Conservation (phyloP, 2,113 vertebrate species). For the Pelecanoides urinatrix region DNA sequence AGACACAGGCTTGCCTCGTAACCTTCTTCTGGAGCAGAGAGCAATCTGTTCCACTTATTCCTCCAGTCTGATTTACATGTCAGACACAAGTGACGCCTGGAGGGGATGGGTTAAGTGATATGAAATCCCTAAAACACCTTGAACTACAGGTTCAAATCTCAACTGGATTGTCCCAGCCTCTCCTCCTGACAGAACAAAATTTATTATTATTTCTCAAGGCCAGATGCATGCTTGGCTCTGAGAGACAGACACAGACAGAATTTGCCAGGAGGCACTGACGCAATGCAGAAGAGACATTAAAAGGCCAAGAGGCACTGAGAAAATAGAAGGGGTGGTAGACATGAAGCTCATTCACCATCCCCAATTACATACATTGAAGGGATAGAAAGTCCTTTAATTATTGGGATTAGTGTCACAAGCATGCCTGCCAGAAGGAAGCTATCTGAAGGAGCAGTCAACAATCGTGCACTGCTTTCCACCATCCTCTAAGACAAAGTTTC, state of each 20-base stretch:
- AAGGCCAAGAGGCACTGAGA: constrained; percentile 33
- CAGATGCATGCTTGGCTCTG: neutral
- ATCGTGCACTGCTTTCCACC: neutral
- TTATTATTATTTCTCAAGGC: constrained; percentile 55
- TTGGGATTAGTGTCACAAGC: neutral
- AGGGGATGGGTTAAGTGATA: constrained; percentile 40
- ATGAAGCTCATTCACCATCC: neutral
- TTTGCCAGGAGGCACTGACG: constrained; percentile 44
- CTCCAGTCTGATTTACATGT: neutral
- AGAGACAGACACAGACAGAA: constrained; percentile 7
- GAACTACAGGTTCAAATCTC: constrained; percentile 53
- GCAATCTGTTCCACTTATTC: neutral
- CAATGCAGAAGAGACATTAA: constrained; percentile 7
- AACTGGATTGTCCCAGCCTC: neutral
- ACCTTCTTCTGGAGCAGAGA: neutral
- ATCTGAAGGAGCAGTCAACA: neutral
- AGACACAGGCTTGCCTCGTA: neutral
- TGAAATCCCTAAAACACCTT: constrained; percentile 38
- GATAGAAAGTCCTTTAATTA: neutral
- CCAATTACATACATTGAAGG: neutral
- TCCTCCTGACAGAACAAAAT: constrained; percentile 7
- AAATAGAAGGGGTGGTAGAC: neutral
- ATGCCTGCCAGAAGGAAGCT: neutral
- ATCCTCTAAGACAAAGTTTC: neutral
- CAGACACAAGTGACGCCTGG: neutral